A percentile compares a stretch with the other conserved stretches of the same genome.
Evolutionary conservation across 2,888 invertebrate genomes (phyloP).

Genomic region (Ctenicera cuprea): DNA sequence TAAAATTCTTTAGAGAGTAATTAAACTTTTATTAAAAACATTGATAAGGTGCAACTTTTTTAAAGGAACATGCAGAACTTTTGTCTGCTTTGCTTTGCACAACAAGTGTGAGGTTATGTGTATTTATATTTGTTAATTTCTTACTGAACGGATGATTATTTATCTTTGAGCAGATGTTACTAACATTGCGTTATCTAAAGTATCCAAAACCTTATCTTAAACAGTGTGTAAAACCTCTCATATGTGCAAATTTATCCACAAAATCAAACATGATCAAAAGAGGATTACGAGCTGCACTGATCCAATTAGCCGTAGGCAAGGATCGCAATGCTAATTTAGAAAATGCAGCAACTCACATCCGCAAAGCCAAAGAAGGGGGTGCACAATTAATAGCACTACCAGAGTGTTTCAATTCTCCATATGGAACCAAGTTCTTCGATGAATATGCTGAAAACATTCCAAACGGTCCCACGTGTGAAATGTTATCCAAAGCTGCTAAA

Average conservation of each 20-base stretch:
- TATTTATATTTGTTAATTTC: no score
- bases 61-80: no score
- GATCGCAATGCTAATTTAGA: slow-evolving; percentile 86
- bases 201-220: slow-evolving; percentile 1
- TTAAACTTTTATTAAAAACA: no score
- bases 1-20: no score
- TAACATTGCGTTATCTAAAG: not conserved
- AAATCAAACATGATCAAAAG: not conserved
- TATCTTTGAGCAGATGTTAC: slow-evolving; percentile 5
- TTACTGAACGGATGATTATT: no score
- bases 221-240: not conserved
- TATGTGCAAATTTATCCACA: slow-evolving; percentile 1
- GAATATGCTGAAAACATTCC: slow-evolving; percentile 92
- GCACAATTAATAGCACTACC: slow-evolving; percentile 83
- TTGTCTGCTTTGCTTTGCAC: no score
- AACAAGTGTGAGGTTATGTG: no score
- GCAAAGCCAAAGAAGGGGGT: slow-evolving; percentile 78
- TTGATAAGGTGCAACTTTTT: no score
- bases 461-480: slow-evolving; percentile 82
- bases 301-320: slow-evolving; percentile 87
- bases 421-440: slow-evolving; percentile 89
- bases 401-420: slow-evolving; percentile 97
- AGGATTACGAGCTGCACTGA: slow-evolving; percentile 75
- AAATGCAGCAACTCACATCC: slow-evolving; percentile 82
- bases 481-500: slow-evolving; percentile 84